Evolutionary conservation across 1,140 invertebrate species (phyloP).

Genomic region (Diachasma alloeum): DNA sequence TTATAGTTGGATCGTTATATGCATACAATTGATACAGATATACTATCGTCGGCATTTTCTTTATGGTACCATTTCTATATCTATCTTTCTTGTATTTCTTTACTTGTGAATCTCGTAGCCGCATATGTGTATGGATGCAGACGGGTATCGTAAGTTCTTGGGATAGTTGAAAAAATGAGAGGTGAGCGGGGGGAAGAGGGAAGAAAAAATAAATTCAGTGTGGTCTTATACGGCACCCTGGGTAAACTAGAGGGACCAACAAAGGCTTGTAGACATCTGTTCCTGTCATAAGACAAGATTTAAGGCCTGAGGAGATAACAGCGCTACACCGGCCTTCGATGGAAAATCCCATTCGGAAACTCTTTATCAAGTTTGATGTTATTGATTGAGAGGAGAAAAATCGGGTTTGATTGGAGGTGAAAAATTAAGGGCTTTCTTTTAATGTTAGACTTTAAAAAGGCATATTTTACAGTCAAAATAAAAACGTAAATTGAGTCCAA

Average conservation of each 20-base stretch:
- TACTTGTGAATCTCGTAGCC: neutral
- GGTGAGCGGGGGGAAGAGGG: slow-evolving; percentile 53
- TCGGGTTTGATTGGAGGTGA: neutral
- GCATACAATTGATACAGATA: slow-evolving; percentile 67
- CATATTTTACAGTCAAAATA: too few species aligned
- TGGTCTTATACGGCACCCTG: slow-evolving; percentile 4
- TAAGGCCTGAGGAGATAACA: slow-evolving; percentile 38
- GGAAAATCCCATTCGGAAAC: neutral
- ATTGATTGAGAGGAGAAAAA: neutral
- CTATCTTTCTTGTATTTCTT: slow-evolving; percentile 37
- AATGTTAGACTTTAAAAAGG: too few species aligned
- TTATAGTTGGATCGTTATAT: slow-evolving; percentile 42
- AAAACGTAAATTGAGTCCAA: too few species aligned
- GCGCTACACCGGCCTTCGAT: neutral
- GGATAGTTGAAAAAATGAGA: neutral
- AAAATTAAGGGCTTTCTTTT: too few species aligned
- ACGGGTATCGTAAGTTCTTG: neutral
- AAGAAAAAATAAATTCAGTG: slow-evolving; percentile 31
- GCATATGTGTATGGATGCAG: neutral
- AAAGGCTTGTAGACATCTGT: slow-evolving; percentile 62
- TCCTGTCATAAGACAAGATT: slow-evolving; percentile 62
- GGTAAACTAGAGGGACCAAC: slow-evolving; percentile 51
- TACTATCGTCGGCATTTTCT: slow-evolving; percentile 56
- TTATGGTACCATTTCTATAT: slow-evolving; percentile 32
- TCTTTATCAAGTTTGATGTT: neutral